These are phyloP conservation scores for Junonia oenone DNA, from an alignment of 2,888 invertebrate species.

Conservation along the genomic window DNA sequence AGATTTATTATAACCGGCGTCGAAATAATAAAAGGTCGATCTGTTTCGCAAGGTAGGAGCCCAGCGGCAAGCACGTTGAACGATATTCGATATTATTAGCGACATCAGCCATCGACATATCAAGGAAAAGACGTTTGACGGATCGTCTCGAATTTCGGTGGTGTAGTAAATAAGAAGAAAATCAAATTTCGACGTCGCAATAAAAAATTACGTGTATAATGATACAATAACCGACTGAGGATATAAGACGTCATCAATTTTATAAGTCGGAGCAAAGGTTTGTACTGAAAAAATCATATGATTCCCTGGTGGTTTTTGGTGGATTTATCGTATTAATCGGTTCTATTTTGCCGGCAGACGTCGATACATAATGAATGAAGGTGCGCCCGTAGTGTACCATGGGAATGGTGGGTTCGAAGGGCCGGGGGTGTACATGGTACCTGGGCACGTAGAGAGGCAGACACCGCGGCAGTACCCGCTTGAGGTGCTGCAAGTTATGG, in stretches of 20 bases:
- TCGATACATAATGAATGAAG: slow-evolving; percentile 57
- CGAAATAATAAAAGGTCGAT: slow-evolving; percentile 57
- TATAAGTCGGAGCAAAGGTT: slow-evolving; percentile 53
- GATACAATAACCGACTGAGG: slow-evolving; percentile 58
- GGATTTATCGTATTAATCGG: slow-evolving; percentile 28
- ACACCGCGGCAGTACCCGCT: slow-evolving; percentile 55
- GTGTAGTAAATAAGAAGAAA: slow-evolving; percentile 55
- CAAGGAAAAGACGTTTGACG: slow-evolving; percentile 50
- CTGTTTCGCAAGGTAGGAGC: slow-evolving; percentile 54
- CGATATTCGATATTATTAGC: slow-evolving; percentile 41
- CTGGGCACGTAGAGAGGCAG: slow-evolving; percentile 48
- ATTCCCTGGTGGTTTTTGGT: not conserved
- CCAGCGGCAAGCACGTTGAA: slow-evolving; percentile 48
- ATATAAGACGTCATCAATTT: slow-evolving; percentile 46
- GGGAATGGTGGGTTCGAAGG: slow-evolving; percentile 54
- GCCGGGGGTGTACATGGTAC: slow-evolving; percentile 52
- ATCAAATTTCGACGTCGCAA: slow-evolving; percentile 55
- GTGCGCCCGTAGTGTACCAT: slow-evolving; percentile 63
- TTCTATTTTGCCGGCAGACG: slow-evolving; percentile 32
- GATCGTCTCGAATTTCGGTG: slow-evolving; percentile 70
- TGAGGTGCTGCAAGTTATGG: slow-evolving; percentile 51
- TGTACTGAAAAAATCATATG: slow-evolving; percentile 36
- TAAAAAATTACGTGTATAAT: slow-evolving; percentile 58
- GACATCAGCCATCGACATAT: slow-evolving; percentile 45
- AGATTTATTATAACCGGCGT: slow-evolving; percentile 66